Evolutionary conservation across 2,888 invertebrate species (phyloP).

Genomic region (Polydesmus complanatus): DNA sequence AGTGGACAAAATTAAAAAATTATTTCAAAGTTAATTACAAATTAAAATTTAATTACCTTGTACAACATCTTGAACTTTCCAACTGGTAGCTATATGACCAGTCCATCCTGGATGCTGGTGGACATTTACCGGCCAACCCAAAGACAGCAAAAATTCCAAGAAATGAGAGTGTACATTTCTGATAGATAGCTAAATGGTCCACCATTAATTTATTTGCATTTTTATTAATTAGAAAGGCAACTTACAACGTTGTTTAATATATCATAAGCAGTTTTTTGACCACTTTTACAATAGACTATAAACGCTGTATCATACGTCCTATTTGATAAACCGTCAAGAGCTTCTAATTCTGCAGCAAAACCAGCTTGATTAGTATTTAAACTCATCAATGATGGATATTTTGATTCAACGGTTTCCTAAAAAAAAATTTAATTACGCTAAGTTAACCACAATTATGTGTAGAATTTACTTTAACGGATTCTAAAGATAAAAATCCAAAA

Average conservation of each 20-base stretch:
- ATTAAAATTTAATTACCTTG: not conserved
- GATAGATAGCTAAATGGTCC: not conserved
- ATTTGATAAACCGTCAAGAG: slow-evolving; percentile 70
- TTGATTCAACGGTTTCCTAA: slow-evolving; percentile 8
- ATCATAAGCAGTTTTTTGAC: slow-evolving; percentile 59
- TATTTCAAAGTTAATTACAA: not conserved
- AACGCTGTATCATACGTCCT: slow-evolving; percentile 84
- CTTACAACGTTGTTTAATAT: slow-evolving; percentile 64
- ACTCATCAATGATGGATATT: slow-evolving; percentile 47
- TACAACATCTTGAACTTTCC: slow-evolving; percentile 27
- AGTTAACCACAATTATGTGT: too few relatives aligned
- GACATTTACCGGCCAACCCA: slow-evolving; percentile 80
- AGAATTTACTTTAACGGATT: slow-evolving; percentile 38
- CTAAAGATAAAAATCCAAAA: slow-evolving; percentile 66
- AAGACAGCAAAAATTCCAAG: slow-evolving; percentile 46
- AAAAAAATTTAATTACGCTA: not conserved
- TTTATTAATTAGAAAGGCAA: slow-evolving; percentile 10
- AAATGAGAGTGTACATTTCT: slow-evolving; percentile 39
- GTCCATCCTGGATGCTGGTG: slow-evolving; percentile 86
- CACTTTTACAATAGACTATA: slow-evolving; percentile 81
- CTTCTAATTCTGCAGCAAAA: slow-evolving; percentile 63
- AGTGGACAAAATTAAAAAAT: not conserved
- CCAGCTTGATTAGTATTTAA: slow-evolving; percentile 55
- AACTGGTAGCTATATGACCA: slow-evolving; percentile 74
- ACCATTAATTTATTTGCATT: not conserved